Evolutionary conservation across 2,113 vertebrate genomes (phyloP).

Genomic region (Alligator mississippiensis): DNA sequence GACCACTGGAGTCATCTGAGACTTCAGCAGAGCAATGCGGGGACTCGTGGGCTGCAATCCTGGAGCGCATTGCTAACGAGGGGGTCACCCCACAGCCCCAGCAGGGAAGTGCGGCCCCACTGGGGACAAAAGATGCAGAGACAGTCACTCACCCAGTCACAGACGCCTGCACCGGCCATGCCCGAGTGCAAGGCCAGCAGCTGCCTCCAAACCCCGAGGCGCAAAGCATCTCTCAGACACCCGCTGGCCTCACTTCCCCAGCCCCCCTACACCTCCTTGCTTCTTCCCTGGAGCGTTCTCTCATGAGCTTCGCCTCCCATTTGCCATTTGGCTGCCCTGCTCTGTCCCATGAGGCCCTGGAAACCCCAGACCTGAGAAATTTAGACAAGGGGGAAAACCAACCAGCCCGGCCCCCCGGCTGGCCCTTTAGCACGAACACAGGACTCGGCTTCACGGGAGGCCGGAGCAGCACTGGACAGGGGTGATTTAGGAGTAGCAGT

Average conservation of each 20-base stretch:
- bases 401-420: not conserved
- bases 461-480: too few relatives aligned
- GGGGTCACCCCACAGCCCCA: too few relatives aligned
- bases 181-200: not conserved
- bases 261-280: not conserved
- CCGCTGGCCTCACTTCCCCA: not conserved
- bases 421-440: not conserved
- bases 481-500: too few relatives aligned
- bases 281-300: not conserved
- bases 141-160: fast-evolving
- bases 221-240: fast-evolving
- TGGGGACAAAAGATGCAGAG: not conserved
- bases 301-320: not conserved
- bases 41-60: too few relatives aligned
- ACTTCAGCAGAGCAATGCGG: too few relatives aligned
- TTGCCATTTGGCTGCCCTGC: too few relatives aligned
- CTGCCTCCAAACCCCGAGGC: not conserved
- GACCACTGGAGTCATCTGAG: too few relatives aligned
- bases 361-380: not conserved
- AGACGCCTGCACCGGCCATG: fast-evolving
- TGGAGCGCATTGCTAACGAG: too few relatives aligned
- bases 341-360: too few relatives aligned
- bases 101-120: not conserved
- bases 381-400: not conserved
- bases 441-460: not conserved